Evolutionary conservation across 2,888 invertebrate species (phyloP), one percentile per base, ranked within the genome.

Genomic region (Eupelmus urozonus): DNA sequence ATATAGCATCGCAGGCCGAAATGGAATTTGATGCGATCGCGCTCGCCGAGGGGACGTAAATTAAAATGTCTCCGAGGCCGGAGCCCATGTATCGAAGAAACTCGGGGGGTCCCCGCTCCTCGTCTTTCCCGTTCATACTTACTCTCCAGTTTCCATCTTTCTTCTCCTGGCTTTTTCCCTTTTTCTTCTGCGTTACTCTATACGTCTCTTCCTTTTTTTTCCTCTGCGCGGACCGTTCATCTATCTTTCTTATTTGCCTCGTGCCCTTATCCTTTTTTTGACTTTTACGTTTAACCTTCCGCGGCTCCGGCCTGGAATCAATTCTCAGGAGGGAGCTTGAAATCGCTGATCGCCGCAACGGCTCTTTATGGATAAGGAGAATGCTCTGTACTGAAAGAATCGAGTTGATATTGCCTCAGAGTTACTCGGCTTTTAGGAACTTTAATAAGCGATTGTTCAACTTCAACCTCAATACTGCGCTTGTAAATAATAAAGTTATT

Each of bases 51-150:
- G 83, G 82, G 82, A 82, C 85, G 85, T 86, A 85, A 87, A 87
- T 87, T 87, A 87, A 87, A 87, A 87, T 84, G 83, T 87, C 85
- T 84, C 83, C 82, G 73, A 80, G 81, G 78, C 72, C 75, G 78
- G 34, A 80, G 74, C 82, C 60, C 55, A 18, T 27, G 79, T 78
- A 78, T 81, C 81, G 81, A 67, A 59, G 62, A 42, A 55, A 62
- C 62, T 65, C 29, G 75, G 63, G 49, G 76, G 77, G 66, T 60
- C 72, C 62, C 62, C 53, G n/a, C n/a, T 25, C 49, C 69, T 67
- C 42, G 57, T 34, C 11, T 55, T 40, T 57, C 57, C 40, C 69
- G 40, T 55, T 18, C 67, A 25, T 53, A 25, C 51, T 66, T 27
- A 25, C 29, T 60, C 51, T 51, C 45, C 13, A 13, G 45, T 16